These are phyloP conservation scores for Hyperoplus lanceolatus DNA, from an alignment of 2,797 vertebrate species.

Conservation along the genomic window DNA sequence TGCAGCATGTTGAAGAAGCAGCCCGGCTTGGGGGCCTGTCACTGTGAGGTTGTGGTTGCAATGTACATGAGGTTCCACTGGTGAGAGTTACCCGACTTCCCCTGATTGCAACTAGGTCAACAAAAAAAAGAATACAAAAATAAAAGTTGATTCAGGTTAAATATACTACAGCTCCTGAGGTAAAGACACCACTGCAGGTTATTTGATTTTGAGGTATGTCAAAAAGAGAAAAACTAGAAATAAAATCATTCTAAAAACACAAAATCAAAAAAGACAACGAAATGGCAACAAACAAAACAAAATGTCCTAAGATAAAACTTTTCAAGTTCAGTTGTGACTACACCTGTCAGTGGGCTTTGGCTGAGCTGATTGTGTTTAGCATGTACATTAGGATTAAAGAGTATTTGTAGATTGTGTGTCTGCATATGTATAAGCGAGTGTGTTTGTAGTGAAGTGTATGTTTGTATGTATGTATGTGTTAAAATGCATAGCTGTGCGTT, in stretches of 20 bases:
- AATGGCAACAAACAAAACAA: conserved; percentile 83
- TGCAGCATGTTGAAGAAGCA: conserved; percentile 51
- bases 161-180: conserved; percentile 86
- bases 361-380: conserved; percentile 88
- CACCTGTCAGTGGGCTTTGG: conserved; percentile 85
- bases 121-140: conserved; percentile 84
- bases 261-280: conserved; percentile 79
- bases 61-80: conserved; percentile 61
- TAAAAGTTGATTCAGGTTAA: conserved; percentile 84
- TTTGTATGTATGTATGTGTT: conserved; percentile 40
- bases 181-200: conserved; percentile 84
- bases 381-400: conserved; percentile 66
- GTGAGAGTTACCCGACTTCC: conserved; percentile 72
- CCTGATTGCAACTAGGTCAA: conserved; percentile 80
- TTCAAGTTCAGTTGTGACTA: conserved; percentile 87
- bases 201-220: conserved; percentile 85
- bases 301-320: conserved; percentile 82
- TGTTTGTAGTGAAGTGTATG: conserved; percentile 54
- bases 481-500: conserved; percentile 76
- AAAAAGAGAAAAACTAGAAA: conserved; percentile 78
- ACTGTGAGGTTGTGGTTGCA: conserved; percentile 51
- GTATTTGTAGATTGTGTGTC: conserved; percentile 32
- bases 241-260: conserved; percentile 78
- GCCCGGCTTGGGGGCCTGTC: conserved; percentile 50
- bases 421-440: conserved; percentile 43